These are phyloP conservation scores for Neoitamus cyanurus DNA, from an alignment of 2,888 invertebrate genomes.

Conservation along the genomic window DNA sequence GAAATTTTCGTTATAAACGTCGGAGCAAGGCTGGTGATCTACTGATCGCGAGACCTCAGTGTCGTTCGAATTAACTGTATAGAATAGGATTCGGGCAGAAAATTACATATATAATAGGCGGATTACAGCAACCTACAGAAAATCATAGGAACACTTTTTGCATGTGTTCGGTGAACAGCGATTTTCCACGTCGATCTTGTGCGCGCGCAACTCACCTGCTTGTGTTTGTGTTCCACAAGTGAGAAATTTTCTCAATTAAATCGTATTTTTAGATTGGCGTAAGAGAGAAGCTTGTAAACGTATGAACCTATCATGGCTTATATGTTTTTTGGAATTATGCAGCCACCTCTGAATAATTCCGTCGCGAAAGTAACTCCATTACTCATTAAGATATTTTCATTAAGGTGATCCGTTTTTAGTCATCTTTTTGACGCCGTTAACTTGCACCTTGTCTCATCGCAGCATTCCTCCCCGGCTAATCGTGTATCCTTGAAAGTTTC, in stretches of 20 bases:
- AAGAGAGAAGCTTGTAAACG: slow-evolving; percentile 15
- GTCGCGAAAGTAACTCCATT: slow-evolving; percentile 17
- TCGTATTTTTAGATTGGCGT: slow-evolving; percentile 48
- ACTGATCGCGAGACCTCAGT: slow-evolving; percentile 68
- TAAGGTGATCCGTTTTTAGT: background rate
- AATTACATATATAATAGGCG: slow-evolving; percentile 35
- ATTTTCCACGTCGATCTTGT: slow-evolving; percentile 12
- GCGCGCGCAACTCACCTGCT: slow-evolving; percentile 48
- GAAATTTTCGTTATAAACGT: slow-evolving; percentile 64
- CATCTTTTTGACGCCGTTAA: background rate
- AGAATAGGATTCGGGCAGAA: slow-evolving; percentile 57
- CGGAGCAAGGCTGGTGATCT: slow-evolving; percentile 69
- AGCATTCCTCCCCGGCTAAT: background rate
- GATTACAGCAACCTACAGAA: slow-evolving; percentile 30
- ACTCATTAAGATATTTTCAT: slow-evolving; percentile 29
- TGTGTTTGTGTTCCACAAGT: slow-evolving; percentile 40
- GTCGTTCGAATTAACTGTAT: slow-evolving; percentile 68
- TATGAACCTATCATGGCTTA: slow-evolving; percentile 41
- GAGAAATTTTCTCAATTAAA: slow-evolving; percentile 47
- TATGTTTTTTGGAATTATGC: slow-evolving; percentile 40
- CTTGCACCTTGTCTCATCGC: background rate
- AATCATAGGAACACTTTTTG: background rate
- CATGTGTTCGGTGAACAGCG: background rate
- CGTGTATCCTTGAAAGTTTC: slow-evolving; percentile 31
- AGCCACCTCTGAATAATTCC: background rate